phyloP scores from a whole-genome alignment of 2,888 invertebrate genomes.

The Eupeodes luniger region DNA sequence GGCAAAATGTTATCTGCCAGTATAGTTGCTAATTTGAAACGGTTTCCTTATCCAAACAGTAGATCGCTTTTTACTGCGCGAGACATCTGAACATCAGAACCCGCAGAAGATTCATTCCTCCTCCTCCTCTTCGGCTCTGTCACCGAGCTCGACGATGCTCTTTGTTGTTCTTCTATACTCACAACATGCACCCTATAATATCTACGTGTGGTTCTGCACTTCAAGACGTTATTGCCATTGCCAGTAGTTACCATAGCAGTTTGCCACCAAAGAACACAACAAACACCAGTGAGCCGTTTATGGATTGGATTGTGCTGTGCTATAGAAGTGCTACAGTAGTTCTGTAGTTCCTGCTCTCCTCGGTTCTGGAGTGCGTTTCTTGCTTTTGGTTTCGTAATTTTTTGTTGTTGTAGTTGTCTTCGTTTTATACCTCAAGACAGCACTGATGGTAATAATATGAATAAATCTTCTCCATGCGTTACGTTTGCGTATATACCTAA shows the following conservation, averaged over 20 bases:
- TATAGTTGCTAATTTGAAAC: slow-evolving; percentile 76
- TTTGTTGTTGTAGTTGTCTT: slow-evolving; percentile 11
- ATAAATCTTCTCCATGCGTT: slow-evolving; percentile 60
- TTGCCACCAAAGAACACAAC: slow-evolving; percentile 16
- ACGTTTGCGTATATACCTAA: neutral
- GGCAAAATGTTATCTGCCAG: slow-evolving; percentile 63
- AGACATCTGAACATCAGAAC: slow-evolving; percentile 23
- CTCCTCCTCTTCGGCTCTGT: too few relatives aligned
- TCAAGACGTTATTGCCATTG: slow-evolving; percentile 19
- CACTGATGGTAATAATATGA: slow-evolving; percentile 49
- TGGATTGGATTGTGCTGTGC: slow-evolving; percentile 49
- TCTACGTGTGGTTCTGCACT: neutral
- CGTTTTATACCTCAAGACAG: slow-evolving; percentile 23
- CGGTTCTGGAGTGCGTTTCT: slow-evolving; percentile 64
- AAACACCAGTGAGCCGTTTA: slow-evolving; percentile 56
- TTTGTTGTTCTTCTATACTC: too few relatives aligned
- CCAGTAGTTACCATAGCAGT: neutral
- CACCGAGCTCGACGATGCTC: too few relatives aligned
- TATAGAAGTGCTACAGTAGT: neutral
- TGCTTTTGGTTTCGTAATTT: slow-evolving; percentile 29
- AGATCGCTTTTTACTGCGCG: slow-evolving; percentile 72
- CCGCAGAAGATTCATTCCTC: neutral
- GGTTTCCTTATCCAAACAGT: slow-evolving; percentile 74
- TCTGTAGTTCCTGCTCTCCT: neutral
- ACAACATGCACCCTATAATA: neutral